Evolutionary conservation across 2,113 vertebrate species (phyloP).

Genomic region (Cyanistes caeruleus): DNA sequence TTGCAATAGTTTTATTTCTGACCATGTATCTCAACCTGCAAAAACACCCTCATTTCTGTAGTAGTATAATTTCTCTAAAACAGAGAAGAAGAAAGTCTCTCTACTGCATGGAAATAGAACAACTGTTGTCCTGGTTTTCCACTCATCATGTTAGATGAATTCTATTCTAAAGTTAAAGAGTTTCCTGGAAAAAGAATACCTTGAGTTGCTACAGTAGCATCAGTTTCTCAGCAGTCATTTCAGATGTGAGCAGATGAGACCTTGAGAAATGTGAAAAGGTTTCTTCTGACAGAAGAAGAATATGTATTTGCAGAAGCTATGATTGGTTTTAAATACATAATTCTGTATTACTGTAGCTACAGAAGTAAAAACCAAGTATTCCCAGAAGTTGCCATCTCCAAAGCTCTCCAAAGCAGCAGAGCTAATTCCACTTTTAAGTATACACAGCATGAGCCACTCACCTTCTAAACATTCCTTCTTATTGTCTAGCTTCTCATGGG

Average conservation of each 20-base stretch:
- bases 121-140: not conserved
- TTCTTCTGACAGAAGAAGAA: not conserved
- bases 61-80: not conserved
- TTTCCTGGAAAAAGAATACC: not conserved
- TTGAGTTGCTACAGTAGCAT: not conserved
- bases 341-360: not conserved
- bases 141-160: not conserved
- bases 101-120: not conserved
- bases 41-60: not conserved
- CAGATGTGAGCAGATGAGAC: not conserved
- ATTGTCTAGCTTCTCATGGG: slow-evolving; percentile 94
- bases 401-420: not conserved
- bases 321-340: not conserved
- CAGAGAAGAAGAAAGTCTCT: not conserved
- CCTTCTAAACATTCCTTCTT: slow-evolving; percentile 98
- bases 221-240: not conserved
- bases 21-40: not conserved
- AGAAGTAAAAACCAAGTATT: not conserved
- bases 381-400: not conserved
- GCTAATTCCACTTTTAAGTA: not conserved
- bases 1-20: not conserved
- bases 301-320: not conserved
- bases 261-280: not conserved
- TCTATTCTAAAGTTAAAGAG: not conserved
- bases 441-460: slow-evolving; percentile 52